Conservation (phyloP, 1,140 invertebrate genomes). For the Bathynomus jamesi region DNA sequence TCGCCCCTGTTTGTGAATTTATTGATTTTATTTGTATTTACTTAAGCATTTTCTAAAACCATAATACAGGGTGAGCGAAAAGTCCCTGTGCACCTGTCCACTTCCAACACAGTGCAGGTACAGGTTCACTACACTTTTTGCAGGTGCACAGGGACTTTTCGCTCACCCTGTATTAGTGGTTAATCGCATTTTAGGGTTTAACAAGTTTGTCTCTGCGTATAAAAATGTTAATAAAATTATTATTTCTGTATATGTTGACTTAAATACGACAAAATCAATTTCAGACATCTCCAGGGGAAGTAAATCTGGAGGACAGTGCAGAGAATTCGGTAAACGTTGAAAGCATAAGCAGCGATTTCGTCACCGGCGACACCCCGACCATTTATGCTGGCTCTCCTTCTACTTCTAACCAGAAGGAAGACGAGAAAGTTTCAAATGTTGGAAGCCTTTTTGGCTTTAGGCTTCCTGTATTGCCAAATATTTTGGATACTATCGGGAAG, state of each 20-base stretch:
- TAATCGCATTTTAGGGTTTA: background rate
- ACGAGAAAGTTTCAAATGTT: background rate
- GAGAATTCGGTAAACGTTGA: background rate
- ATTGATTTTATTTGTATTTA: background rate
- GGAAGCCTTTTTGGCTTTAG: constrained; percentile 7
- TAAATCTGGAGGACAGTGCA: background rate
- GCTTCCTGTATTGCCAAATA: constrained; percentile 19
- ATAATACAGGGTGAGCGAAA: no score
- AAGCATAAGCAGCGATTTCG: constrained; percentile 8
- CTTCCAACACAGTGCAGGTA: no score
- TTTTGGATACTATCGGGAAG: constrained; percentile 15
- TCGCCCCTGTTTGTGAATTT: background rate
- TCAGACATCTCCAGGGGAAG: background rate
- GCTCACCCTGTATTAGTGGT: no score
- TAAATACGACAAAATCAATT: background rate
- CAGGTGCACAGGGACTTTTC: no score
- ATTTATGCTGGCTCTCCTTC: constrained; percentile 31
- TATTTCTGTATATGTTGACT: background rate
- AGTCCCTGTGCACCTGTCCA: no score
- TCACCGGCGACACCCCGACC: constrained; percentile 36
- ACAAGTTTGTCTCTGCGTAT: background rate
- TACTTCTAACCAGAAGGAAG: background rate
- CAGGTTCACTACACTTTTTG: no score
- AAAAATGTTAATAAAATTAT: background rate
- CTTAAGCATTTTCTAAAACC: background rate